Evolutionary conservation across 1,140 invertebrate species (phyloP).

Genomic region (Apis cerana): DNA sequence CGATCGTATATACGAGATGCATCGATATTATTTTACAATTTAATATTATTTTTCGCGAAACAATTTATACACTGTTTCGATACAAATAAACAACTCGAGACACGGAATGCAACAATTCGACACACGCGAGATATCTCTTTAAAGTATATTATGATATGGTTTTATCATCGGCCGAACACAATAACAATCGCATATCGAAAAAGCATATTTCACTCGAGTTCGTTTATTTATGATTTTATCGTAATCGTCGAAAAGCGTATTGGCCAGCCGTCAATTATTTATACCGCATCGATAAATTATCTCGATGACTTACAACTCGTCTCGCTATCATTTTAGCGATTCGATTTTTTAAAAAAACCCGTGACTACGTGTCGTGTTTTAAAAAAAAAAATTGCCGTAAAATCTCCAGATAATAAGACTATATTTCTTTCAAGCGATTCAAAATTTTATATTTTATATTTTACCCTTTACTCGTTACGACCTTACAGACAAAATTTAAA

Average conservation of each 20-base stretch:
- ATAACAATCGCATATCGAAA: background rate
- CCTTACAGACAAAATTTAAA: too few relatives aligned
- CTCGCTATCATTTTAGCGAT: background rate
- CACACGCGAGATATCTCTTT: background rate
- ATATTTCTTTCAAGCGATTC: background rate
- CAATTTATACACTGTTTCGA: background rate
- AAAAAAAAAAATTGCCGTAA: background rate
- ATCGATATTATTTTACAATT: too few relatives aligned
- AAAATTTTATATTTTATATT: too few relatives aligned
- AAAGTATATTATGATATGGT: background rate
- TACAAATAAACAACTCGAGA: background rate
- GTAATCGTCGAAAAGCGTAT: constrained; percentile 5
- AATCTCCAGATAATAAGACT: background rate
- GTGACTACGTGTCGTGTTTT: background rate
- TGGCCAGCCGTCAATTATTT: constrained; percentile 21
- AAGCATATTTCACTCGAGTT: background rate
- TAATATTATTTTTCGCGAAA: background rate
- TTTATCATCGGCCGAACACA: constrained; percentile 1
- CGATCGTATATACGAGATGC: too few relatives aligned
- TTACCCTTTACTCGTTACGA: too few relatives aligned
- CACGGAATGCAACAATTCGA: background rate
- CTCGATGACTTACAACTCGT: background rate
- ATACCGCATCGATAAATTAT: constrained; percentile 1
- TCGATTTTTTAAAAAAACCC: background rate
- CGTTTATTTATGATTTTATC: constrained; percentile 25